These are phyloP conservation scores for Cetonia aurata DNA, from an alignment of 2,888 invertebrate species.

Conservation along the genomic window DNA sequence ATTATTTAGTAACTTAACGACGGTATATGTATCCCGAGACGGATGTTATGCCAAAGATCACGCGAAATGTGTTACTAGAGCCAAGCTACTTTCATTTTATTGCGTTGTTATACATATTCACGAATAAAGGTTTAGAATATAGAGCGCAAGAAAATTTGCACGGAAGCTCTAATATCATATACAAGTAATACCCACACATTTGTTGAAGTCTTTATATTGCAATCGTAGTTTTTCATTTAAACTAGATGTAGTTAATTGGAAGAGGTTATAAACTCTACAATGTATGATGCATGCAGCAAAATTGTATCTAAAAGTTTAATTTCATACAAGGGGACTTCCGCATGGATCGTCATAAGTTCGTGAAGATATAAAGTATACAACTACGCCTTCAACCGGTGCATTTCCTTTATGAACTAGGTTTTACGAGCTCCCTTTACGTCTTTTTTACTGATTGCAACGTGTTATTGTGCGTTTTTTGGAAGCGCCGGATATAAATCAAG, in stretches of 20 bases:
- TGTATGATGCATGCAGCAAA: constrained; percentile 17
- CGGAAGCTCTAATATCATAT: too few species aligned
- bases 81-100: neutral
- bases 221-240: too few species aligned
- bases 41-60: constrained; percentile 5
- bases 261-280: constrained; percentile 7
- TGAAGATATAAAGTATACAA: constrained; percentile 12
- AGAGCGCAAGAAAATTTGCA: too few species aligned
- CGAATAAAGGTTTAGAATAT: neutral
- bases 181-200: too few species aligned
- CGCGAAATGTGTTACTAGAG: neutral
- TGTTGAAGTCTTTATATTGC: too few species aligned
- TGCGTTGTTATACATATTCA: neutral
- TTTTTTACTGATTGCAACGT: constrained; percentile 13
- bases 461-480: constrained; percentile 10
- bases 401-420: constrained; percentile 20
- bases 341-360: constrained; percentile 7
- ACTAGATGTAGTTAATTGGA: neutral
- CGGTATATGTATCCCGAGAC: neutral
- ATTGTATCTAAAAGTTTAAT: constrained; percentile 21
- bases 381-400: constrained; percentile 9
- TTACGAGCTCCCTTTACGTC: constrained; percentile 11
- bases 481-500: constrained; percentile 7
- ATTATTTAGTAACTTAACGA: constrained; percentile 22
- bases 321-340: constrained; percentile 1